phyloP scores from a whole-genome alignment of 1,140 invertebrate species.

The Hypsibius dujardini region DNA sequence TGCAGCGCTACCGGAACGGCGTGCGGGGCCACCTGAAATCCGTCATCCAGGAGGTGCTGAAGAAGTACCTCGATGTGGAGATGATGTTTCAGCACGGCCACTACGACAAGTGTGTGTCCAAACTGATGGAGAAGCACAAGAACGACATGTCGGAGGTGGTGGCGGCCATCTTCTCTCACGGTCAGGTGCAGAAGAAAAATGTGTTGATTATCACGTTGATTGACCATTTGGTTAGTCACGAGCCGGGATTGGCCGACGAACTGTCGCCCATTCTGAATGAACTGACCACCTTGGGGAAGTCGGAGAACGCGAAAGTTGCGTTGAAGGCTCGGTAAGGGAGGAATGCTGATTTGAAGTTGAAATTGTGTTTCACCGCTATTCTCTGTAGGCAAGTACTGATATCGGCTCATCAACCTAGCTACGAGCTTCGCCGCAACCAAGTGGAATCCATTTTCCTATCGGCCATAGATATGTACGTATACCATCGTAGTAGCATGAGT shows the following conservation, averaged over 20 bases:
- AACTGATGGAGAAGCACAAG: slow-evolving; percentile 70
- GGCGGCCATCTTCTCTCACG: slow-evolving; percentile 85
- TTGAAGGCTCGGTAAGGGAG: slow-evolving; percentile 48
- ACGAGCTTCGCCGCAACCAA: slow-evolving; percentile 87
- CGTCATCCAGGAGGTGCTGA: slow-evolving; percentile 79
- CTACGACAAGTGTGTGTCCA: slow-evolving; percentile 90
- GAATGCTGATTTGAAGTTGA: slow-evolving; percentile 14
- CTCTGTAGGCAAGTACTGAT: slow-evolving; percentile 57
- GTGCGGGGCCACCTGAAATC: slow-evolving; percentile 90
- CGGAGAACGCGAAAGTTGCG: slow-evolving; percentile 86
- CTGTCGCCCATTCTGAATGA: slow-evolving; percentile 74
- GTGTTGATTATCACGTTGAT: slow-evolving; percentile 38
- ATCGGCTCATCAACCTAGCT: slow-evolving; percentile 87
- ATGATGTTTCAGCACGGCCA: slow-evolving; percentile 89
- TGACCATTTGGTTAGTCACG: slow-evolving; percentile 85
- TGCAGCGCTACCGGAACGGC: slow-evolving; percentile 84
- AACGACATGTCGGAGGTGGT: slow-evolving; percentile 78
- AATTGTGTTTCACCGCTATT: slow-evolving; percentile 19
- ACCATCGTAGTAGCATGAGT: too few relatives aligned
- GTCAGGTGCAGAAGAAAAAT: slow-evolving; percentile 74
- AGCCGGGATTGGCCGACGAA: slow-evolving; percentile 86
- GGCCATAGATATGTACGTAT: slow-evolving; percentile 92
- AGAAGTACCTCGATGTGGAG: slow-evolving; percentile 84
- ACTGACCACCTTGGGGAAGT: slow-evolving; percentile 75
- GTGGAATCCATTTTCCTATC: slow-evolving; percentile 97